Conservation (phyloP, 2,797 vertebrate genomes). For the Xenentodon cancila region DNA sequence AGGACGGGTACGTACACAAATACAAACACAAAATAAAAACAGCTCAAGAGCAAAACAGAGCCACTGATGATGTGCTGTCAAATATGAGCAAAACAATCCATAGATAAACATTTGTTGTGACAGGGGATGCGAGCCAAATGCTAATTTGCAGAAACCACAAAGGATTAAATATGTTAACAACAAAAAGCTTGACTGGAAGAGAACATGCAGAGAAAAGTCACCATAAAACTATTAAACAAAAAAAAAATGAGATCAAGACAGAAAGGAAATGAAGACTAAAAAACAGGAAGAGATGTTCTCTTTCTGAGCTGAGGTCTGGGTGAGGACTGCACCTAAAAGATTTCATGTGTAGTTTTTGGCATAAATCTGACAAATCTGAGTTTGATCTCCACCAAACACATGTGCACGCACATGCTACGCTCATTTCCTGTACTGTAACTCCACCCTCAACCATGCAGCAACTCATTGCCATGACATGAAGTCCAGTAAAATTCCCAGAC, state of each 20-base stretch:
- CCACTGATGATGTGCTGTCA: slow-evolving; percentile 62
- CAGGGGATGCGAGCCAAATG: slow-evolving; percentile 62
- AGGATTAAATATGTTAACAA: slow-evolving; percentile 61
- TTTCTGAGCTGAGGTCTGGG: slow-evolving; percentile 30
- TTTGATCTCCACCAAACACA: slow-evolving; percentile 21
- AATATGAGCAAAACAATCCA: slow-evolving; percentile 69
- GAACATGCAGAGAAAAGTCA: neutral
- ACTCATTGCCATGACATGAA: slow-evolving; percentile 1
- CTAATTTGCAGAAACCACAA: slow-evolving; percentile 57
- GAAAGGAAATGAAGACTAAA: slow-evolving; percentile 12
- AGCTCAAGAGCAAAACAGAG: slow-evolving; percentile 43
- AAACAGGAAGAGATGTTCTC: neutral
- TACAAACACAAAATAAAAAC: slow-evolving; percentile 15
- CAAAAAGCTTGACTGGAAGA: slow-evolving; percentile 51
- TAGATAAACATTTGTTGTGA: slow-evolving; percentile 71
- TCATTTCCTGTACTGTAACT: slow-evolving; percentile 22
- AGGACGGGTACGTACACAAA: slow-evolving; percentile 18
- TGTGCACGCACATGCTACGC: neutral
- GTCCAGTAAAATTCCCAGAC: slow-evolving; percentile 4
- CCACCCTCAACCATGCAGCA: neutral
- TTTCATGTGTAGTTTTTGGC: slow-evolving; percentile 23
- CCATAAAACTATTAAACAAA: slow-evolving; percentile 29
- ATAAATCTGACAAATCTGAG: slow-evolving; percentile 4
- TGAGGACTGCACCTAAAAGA: slow-evolving; percentile 30
- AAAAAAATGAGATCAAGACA: slow-evolving; percentile 50